Conservation (phyloP, 2,113 vertebrate species). For the Cyprinus carpio region DNA sequence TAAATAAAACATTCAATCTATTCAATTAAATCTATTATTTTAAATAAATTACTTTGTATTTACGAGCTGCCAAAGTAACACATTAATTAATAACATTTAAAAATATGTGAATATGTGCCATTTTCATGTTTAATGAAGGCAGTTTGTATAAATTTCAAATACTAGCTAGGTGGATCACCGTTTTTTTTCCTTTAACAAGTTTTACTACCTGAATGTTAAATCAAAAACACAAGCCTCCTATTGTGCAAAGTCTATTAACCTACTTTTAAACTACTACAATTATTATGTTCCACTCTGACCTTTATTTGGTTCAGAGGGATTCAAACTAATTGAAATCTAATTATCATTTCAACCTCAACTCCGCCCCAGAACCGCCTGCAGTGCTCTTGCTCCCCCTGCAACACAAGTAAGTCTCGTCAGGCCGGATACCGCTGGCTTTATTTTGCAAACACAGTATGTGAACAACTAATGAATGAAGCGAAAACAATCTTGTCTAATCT, state of each 20-base stretch:
- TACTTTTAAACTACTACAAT: neutral
- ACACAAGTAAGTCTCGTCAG: neutral
- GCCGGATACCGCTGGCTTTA: neutral
- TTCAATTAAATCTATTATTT: too few species aligned
- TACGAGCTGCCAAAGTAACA: too few species aligned
- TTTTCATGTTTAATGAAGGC: neutral
- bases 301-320: slow-evolving; percentile 9
- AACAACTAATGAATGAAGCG: neutral
- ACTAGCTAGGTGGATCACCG: neutral
- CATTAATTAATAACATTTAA: neutral
- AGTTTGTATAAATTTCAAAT: neutral
- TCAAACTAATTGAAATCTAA: neutral
- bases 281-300: slow-evolving; percentile 1
- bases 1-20: too few species aligned
- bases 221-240: slow-evolving; percentile 9
- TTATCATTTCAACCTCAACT: slow-evolving; percentile 23
- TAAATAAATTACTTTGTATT: too few species aligned
- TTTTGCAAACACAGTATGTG: slow-evolving; percentile 5
- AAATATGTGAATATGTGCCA: neutral
- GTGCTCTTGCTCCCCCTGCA: neutral
- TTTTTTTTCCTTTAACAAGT: neutral
- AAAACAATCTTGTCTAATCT: slow-evolving; percentile 1
- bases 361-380: neutral
- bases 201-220: neutral
- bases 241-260: neutral